Conservation (phyloP, 2,888 invertebrate species). For the Caenorhabditis japonica region DNA sequence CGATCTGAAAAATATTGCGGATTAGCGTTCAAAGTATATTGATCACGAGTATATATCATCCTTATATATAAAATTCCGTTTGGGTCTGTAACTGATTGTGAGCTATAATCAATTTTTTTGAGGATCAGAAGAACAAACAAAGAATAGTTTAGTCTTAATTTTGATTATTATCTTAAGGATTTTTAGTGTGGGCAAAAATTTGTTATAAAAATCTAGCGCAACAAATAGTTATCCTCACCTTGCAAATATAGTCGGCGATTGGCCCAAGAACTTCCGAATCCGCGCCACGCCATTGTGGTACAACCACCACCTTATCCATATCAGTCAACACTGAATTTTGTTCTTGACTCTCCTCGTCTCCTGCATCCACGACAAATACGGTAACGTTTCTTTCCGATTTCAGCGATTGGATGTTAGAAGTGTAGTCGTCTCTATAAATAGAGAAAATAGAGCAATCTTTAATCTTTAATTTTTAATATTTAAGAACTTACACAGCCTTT, state of each 20-base stretch:
- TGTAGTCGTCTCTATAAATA: conserved; percentile 65
- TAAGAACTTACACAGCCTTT: conserved; percentile 61
- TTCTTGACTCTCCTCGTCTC: conserved; percentile 54
- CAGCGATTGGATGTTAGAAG: conserved; percentile 57
- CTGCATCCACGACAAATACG: conserved; percentile 73
- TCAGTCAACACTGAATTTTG: conserved; percentile 46
- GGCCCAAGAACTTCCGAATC: conserved; percentile 69
- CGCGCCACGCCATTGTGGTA: conserved; percentile 71
- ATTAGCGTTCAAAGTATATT: no score
- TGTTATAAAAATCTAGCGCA: neutral
- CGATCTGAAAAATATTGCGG: conserved; percentile 31
- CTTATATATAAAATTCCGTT: no score
- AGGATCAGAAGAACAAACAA: no score
- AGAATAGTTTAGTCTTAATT: no score
- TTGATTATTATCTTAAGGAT: no score
- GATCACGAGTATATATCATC: no score
- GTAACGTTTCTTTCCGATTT: conserved; percentile 65
- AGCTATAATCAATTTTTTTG: no score
- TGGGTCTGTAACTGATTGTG: no score
- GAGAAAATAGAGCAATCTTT: neutral
- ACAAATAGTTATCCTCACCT: conserved; percentile 38
- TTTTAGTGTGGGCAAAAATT: no score
- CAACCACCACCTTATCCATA: conserved; percentile 56
- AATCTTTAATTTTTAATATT: no score
- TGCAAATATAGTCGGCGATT: conserved; percentile 73